A percentile compares a stretch with the other conserved stretches of the same genome.
These are phyloP conservation scores for Orchestes rusci DNA, from an alignment of 2,888 invertebrate genomes.

Conservation along the genomic window DNA sequence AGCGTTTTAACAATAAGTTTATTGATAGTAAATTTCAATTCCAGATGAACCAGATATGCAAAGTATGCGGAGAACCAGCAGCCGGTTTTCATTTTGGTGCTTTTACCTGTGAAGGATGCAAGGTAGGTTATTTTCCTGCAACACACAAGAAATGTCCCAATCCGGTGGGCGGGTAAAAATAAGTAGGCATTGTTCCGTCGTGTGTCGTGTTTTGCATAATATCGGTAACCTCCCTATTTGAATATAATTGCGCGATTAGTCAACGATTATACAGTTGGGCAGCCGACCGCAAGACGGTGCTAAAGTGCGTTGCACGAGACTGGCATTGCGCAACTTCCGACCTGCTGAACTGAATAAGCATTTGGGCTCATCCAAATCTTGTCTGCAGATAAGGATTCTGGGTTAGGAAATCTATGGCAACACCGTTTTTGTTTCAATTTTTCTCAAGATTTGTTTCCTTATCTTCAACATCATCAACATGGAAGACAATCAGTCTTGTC, in stretches of 20 bases:
- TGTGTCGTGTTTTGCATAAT: slow-evolving; percentile 37
- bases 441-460: too few relatives aligned
- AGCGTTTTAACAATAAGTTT: too few relatives aligned
- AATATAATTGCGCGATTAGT: slow-evolving; percentile 44
- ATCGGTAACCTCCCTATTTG: slow-evolving; percentile 37
- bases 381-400: too few relatives aligned
- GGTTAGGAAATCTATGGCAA: too few relatives aligned
- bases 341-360: slow-evolving; percentile 31
- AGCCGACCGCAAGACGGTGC: slow-evolving; percentile 40
- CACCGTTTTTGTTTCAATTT: too few relatives aligned
- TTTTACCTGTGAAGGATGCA: slow-evolving; percentile 93
- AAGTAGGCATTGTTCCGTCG: slow-evolving; percentile 19
- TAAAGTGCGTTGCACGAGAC: slow-evolving; percentile 37
- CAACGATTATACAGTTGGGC: slow-evolving; percentile 43
- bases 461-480: too few relatives aligned
- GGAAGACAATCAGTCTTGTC: too few relatives aligned
- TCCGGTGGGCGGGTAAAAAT: slow-evolving; percentile 13
- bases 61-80: slow-evolving; percentile 91
- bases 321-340: slow-evolving; percentile 35
- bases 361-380: slow-evolving; percentile 10
- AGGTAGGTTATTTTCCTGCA: slow-evolving; percentile 56
- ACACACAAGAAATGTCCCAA: slow-evolving; percentile 7
- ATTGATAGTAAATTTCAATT: too few relatives aligned
- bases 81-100: slow-evolving; percentile 95
- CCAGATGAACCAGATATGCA: slow-evolving; percentile 95